Evolutionary conservation across 2,888 invertebrate genomes (phyloP).

Genomic region (Syrista parreyssii): DNA sequence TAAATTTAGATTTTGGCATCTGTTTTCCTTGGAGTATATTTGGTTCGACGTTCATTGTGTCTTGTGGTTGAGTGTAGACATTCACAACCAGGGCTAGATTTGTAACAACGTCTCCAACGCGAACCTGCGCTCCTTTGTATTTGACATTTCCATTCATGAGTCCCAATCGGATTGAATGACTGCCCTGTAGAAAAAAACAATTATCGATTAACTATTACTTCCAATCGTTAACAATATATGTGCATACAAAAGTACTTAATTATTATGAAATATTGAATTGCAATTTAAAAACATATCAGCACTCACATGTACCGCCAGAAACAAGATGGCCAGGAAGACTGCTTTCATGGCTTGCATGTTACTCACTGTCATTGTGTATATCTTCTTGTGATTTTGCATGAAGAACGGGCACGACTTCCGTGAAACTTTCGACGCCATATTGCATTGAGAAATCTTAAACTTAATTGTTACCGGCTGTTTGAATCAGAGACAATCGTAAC

Average conservation of each 20-base stretch:
- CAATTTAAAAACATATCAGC: background rate
- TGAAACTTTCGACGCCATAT: background rate
- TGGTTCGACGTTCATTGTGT: background rate
- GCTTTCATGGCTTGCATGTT: slow-evolving; percentile 15
- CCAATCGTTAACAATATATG: background rate
- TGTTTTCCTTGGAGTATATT: background rate
- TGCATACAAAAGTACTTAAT: background rate
- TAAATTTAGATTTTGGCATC: background rate
- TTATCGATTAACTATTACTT: background rate
- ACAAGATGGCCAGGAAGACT: slow-evolving; percentile 2
- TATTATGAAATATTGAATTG: background rate
- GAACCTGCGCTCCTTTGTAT: slow-evolving; percentile 17
- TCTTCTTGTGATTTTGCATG: slow-evolving; percentile 3
- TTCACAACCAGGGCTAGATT: slow-evolving; percentile 26
- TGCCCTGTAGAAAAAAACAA: slow-evolving; percentile 15
- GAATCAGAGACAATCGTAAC: background rate
- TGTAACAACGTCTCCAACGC: slow-evolving; percentile 25
- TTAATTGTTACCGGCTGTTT: background rate
- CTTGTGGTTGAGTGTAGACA: slow-evolving; percentile 12
- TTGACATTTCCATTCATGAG: slow-evolving; percentile 30
- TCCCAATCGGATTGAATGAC: slow-evolving; percentile 17
- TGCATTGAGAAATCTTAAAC: slow-evolving; percentile 17
- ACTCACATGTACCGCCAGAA: slow-evolving; percentile 2
- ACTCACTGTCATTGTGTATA: slow-evolving; percentile 11
- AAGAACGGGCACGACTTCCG: slow-evolving; percentile 15